Conservation (phyloP, 2,888 invertebrate genomes). For the Acanthococcus lagerstroemiae region DNA sequence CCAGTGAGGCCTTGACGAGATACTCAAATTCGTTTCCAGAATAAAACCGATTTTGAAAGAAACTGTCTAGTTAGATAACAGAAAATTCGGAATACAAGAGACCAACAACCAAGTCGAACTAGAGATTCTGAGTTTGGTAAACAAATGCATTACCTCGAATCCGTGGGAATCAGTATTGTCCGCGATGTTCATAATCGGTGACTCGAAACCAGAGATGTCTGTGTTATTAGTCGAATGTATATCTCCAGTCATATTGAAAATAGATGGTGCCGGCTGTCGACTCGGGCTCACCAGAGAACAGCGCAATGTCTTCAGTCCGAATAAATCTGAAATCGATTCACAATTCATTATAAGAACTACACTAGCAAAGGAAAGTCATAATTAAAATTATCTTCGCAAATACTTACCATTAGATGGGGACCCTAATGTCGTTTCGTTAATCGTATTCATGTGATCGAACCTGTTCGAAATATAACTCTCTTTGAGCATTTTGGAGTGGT, state of each 20-base stretch:
- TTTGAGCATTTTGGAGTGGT: constrained; percentile 10
- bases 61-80: not conserved
- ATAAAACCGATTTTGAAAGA: not conserved
- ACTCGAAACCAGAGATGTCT: constrained; percentile 11
- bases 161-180: constrained; percentile 15
- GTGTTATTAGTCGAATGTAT: not conserved
- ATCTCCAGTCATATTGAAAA: constrained; percentile 13
- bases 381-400: not conserved
- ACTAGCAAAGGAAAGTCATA: not conserved
- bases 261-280: constrained; percentile 1
- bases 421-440: not conserved
- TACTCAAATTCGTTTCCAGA: not conserved
- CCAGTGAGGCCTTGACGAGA: not conserved
- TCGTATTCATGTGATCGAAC: not conserved
- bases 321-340: not conserved
- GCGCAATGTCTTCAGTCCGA: constrained; percentile 1
- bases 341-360: not conserved
- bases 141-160: not conserved
- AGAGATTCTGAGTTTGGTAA: too few species aligned
- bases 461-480: not conserved
- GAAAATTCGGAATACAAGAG: not conserved
- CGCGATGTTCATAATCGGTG: constrained; percentile 6
- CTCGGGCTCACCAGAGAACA: not conserved
- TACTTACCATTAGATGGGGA: constrained; percentile 1
- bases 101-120: too few species aligned